phyloP scores from a whole-genome alignment of 1,140 invertebrate genomes.

The Pomacea maculata region DNA sequence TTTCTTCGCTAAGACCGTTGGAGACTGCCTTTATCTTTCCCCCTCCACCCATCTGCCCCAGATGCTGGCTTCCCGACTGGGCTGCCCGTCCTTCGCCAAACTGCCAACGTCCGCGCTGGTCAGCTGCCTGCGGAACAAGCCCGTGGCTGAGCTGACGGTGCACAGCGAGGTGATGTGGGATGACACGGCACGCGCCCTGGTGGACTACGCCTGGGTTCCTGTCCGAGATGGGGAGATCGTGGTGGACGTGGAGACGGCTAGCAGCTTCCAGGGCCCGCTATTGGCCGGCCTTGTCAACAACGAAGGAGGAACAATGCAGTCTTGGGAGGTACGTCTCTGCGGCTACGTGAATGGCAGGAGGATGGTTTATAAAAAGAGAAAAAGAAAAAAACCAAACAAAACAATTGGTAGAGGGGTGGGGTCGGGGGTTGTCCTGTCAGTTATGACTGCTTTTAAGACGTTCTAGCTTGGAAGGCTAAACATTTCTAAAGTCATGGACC shows the following conservation, averaged over 20 bases:
- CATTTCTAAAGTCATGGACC: too few relatives aligned
- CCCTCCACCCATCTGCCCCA: not conserved
- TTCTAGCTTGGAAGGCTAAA: too few relatives aligned
- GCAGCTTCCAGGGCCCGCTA: slow-evolving; percentile 8
- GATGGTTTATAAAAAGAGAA: too few relatives aligned
- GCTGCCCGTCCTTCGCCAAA: not conserved
- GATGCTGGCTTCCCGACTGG: not conserved
- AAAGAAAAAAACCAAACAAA: too few relatives aligned
- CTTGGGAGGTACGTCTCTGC: not conserved
- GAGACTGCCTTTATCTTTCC: too few relatives aligned
- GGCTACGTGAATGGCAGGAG: too few relatives aligned
- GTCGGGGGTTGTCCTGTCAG: too few relatives aligned
- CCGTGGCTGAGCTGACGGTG: not conserved
- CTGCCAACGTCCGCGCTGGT: not conserved
- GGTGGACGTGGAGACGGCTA: not conserved
- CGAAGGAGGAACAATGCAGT: not conserved
- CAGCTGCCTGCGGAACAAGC: not conserved
- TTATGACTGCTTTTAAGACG: too few relatives aligned
- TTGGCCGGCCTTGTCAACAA: slow-evolving; percentile 21
- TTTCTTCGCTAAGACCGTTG: too few relatives aligned
- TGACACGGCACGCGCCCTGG: not conserved
- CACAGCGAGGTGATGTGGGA: not conserved
- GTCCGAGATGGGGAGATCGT: slow-evolving; percentile 8
- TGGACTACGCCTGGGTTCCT: slow-evolving; percentile 17
- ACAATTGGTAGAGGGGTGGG: too few relatives aligned